phyloP scores from a whole-genome alignment of 2,888 invertebrate species.

The Clanis bilineata region DNA sequence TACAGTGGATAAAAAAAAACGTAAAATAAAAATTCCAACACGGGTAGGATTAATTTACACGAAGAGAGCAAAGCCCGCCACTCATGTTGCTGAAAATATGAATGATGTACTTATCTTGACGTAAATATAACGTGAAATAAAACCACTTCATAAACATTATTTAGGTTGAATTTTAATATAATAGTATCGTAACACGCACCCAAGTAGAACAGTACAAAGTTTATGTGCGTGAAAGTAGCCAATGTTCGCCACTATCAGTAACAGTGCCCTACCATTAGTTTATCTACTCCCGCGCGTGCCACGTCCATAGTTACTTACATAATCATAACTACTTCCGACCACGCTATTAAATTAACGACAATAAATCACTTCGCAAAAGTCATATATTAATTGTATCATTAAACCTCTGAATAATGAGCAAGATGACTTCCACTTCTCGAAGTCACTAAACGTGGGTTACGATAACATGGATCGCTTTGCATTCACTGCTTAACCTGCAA shows the following conservation, averaged over 20 bases:
- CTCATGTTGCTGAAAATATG: background rate
- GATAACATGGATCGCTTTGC: constrained; percentile 41
- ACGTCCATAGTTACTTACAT: background rate
- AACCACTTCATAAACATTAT: background rate
- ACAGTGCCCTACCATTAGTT: background rate
- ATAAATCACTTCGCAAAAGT: constrained; percentile 7
- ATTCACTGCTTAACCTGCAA: constrained; percentile 46
- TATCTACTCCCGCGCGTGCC: constrained; percentile 1
- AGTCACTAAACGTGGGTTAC: constrained; percentile 45
- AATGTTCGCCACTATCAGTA: constrained; percentile 25
- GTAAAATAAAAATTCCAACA: background rate
- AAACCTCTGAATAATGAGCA: background rate
- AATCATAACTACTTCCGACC: background rate
- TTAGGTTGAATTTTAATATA: background rate
- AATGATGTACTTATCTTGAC: background rate
- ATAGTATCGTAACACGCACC: background rate
- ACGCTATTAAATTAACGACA: constrained; percentile 1
- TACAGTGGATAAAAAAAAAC: background rate
- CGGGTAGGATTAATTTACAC: background rate
- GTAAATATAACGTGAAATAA: background rate
- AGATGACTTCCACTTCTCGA: constrained; percentile 49
- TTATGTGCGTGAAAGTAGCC: constrained; percentile 30
- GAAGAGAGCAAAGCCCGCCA: background rate
- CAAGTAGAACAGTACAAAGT: background rate
- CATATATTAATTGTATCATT: background rate